Evolutionary conservation across 53 echinoderm and acorn worm species (phyloP), one percentile per base, ranked within the genome.

Genomic region (Zoroaster sp.): DNA sequence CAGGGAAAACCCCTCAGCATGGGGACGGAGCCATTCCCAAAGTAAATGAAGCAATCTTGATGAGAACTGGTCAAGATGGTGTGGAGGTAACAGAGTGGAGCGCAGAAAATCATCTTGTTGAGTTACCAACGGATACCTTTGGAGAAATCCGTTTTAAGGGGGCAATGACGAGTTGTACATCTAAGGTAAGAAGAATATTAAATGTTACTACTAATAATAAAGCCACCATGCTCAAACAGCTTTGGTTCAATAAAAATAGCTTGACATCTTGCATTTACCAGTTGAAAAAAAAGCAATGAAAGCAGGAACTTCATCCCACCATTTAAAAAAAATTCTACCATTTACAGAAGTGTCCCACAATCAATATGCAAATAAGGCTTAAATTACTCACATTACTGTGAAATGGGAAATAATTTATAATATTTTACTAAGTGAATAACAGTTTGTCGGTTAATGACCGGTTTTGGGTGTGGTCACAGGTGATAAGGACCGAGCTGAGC

Each of bases 81-180:
- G 85, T 25, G 32, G 76, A 72, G 43, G 39, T 41, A 1, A 9
- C 52, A n/a, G 69, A 75, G 13, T 93, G 93, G 93, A 85, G 89
- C 21, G 30, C 63, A 32, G 40, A 79, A 5, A 5, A 73, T 35
- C 91, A 94, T 73, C 32, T 90, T 1, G 86, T 65, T 37, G 93
- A 93, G 75, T 88, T 78, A 13, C 94, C 96, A 12, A 94, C 94
- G 4, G 94, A 96, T 74, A 89, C 96, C 66, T 93, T 82, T 65
- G 96, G 96, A 2, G 81, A 91, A 40, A 82, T 96, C 12, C 63
- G 51, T 25, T 96, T 96, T 83, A 78, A 74, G 9, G 87, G 78
- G 25, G 69, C 63, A 5, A 55, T 66, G 4, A 28, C 70, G 55
- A 25, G 51, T 51, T 11, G 59, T 11, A 80, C 87, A 9, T 73